A percentile compares a stretch with the other conserved stretches of the same genome.
Conservation (phyloP, 1,140 invertebrate genomes). For the Papilio dardanus region DNA sequence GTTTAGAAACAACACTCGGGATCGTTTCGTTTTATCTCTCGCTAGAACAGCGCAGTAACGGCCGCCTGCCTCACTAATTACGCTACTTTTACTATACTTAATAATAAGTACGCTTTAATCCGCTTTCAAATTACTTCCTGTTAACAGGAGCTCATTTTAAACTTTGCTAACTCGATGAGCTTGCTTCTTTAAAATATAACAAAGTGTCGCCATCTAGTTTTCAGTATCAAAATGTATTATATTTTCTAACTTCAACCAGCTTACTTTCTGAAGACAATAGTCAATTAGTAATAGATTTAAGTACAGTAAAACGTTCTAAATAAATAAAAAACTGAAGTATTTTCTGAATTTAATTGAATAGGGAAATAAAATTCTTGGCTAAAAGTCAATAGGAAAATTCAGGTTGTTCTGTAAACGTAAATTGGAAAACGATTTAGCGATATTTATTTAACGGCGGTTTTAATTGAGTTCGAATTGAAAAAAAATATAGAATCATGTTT, state of each 20-base stretch:
- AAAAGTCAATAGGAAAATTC: neutral
- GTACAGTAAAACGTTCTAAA: too few species aligned
- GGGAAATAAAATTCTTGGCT: neutral
- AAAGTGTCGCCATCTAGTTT: neutral
- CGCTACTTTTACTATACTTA: conserved; percentile 15
- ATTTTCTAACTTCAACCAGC: too few species aligned
- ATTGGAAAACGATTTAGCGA: neutral
- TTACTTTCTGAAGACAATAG: too few species aligned
- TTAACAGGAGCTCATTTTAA: conserved; percentile 1
- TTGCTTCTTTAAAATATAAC: neutral
- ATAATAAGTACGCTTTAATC: conserved; percentile 24
- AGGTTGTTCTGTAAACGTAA: neutral
- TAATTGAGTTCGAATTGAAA: neutral
- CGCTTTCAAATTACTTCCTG: conserved; percentile 3
- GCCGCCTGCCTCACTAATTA: neutral
- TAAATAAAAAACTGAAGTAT: neutral
- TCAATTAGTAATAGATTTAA: too few species aligned
- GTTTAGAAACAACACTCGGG: conserved; percentile 13
- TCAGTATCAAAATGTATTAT: too few species aligned
- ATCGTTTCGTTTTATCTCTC: conserved; percentile 3
- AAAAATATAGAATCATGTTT: neutral
- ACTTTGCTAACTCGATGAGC: neutral
- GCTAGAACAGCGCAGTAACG: neutral
- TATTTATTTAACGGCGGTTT: neutral
- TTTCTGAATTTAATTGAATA: neutral